Evolutionary conservation across 2,797 vertebrate genomes (phyloP), one percentile per base, ranked within the genome.

Genomic region (Lindbergichthys nudifrons): DNA sequence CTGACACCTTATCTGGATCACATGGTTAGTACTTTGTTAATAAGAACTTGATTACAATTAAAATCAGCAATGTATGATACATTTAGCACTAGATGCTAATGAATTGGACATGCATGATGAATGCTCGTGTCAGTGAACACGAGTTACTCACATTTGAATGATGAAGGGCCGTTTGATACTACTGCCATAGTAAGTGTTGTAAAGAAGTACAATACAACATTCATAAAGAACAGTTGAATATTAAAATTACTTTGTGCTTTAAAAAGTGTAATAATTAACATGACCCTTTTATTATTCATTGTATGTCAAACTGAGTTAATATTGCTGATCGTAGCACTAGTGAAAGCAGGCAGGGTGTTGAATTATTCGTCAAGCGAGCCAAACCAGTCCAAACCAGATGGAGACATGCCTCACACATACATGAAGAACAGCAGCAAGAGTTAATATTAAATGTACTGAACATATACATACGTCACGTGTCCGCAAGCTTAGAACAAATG

Each of bases 391-490:
- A n/a, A 11, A 2, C 73, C n/a, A 65, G 19, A 53, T 26, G 41
- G 89, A 88, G 92, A 92, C 90, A 57, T 57, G 42, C 89, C 89
- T 86, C 3, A 65, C 59, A 70, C 42, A 80, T 64, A 47, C 43
- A 66, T 43, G 41, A 61, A 16, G 67, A 69, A 59, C 54, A 32
- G 12, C 26, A 48, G 47, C 12, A 61, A 45, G 30, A n/a, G 16
- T 45, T 26, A 73, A 77, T 50, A 60, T n/a, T 52, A 13, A 30
- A 61, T 21, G 39, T 9, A 26, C 10, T 50, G 21, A 51, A 59
- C 14, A 26, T 15, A 14, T 57, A n/a, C 64, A 79, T 36, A 36
- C 0, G 12, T 48, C 7, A 2, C 46, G 5, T 46, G 3, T 41
- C 11, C 11, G 1, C 16, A 26, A 30, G 63, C 9, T 58, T 8